phyloP scores from a whole-genome alignment of 2,797 vertebrate species.

The Taeniopygia guttata region DNA sequence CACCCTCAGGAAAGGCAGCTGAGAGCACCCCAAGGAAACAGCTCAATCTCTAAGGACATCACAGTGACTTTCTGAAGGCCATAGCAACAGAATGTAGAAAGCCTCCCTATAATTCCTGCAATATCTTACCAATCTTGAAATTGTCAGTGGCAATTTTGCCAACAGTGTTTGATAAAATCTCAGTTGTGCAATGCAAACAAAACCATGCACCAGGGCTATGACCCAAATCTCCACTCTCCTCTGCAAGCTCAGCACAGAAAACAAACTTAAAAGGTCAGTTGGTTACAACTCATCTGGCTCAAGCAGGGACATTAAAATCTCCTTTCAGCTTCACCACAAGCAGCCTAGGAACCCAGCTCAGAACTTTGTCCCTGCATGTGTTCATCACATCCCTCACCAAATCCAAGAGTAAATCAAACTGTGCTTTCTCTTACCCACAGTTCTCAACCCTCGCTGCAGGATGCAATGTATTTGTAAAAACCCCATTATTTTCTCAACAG shows the following conservation, averaged over 20 bases:
- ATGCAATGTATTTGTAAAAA: neutral
- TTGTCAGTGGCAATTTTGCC: neutral
- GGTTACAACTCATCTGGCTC: neutral
- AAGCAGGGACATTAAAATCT: neutral
- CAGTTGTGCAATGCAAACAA: neutral
- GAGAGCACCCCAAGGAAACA: neutral
- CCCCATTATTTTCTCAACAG: neutral
- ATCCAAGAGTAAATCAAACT: neutral
- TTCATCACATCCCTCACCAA: fast-evolving
- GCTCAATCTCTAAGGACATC: neutral
- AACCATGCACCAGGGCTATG: neutral
- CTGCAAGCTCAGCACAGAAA: neutral
- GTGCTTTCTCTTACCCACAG: neutral
- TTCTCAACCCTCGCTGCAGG: fast-evolving
- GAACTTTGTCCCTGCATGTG: neutral
- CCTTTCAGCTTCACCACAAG: neutral
- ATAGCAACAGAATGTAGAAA: fast-evolving
- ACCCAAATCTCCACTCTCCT: neutral
- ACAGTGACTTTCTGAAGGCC: neutral
- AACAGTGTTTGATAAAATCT: slow-evolving; percentile 7
- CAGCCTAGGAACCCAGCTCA: neutral
- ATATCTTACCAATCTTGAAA: neutral
- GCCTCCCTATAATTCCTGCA: neutral
- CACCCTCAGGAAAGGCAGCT: neutral
- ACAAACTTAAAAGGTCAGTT: neutral